phyloP scores from a whole-genome alignment of 2,113 vertebrate species.

The Aldabrachelys gigantea region DNA sequence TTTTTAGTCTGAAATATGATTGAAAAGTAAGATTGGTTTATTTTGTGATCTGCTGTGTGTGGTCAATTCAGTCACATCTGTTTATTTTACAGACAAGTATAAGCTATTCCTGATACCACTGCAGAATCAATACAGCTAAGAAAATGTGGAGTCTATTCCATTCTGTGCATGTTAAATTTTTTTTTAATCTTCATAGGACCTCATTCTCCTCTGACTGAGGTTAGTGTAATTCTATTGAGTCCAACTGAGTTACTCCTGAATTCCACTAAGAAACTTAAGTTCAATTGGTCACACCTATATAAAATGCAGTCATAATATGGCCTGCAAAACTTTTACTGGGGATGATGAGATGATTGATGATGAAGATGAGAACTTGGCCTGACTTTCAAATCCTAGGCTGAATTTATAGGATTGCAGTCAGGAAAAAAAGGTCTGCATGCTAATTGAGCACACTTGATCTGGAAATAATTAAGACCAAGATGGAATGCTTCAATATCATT shows the following conservation, averaged over 20 bases:
- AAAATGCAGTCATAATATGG: neutral
- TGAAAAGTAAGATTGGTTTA: conserved; percentile 13
- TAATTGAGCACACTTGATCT: neutral
- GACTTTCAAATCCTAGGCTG: neutral
- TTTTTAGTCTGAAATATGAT: conserved; percentile 24
- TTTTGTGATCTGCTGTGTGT: neutral
- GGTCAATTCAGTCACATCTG: neutral
- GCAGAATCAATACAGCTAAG: neutral
- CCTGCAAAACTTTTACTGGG: neutral
- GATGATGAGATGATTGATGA: neutral
- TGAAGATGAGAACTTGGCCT: neutral
- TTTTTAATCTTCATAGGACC: neutral
- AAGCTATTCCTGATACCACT: neutral
- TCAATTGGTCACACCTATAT: neutral
- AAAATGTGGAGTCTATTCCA: neutral
- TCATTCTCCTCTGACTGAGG: neutral
- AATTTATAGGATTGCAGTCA: neutral
- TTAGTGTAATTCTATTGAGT: neutral
- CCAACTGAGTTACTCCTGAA: neutral
- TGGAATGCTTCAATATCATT: neutral
- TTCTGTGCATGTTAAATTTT: neutral
- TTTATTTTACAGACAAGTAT: conserved; percentile 5
- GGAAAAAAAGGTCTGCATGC: neutral
- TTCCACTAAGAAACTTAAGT: neutral
- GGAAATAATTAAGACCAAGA: neutral